Conservation (phyloP, 2,888 invertebrate species). For the Dicranocentrus wangi region DNA sequence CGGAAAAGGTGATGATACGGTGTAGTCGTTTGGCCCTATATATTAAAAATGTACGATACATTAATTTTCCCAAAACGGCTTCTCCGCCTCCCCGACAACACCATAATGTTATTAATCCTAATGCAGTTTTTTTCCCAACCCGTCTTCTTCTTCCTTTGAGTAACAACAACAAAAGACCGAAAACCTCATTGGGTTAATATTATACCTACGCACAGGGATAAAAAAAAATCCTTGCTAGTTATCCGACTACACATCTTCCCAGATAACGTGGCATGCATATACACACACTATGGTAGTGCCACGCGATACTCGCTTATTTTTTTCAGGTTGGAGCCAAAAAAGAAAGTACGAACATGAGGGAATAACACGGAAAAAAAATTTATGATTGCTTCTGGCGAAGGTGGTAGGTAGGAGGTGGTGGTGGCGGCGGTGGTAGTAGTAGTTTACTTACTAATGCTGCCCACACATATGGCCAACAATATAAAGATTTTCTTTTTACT, state of each 20-base stretch:
- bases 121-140: constrained; percentile 42
- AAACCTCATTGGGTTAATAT: constrained; percentile 18
- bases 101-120: constrained; percentile 35
- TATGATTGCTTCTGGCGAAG: constrained; percentile 53
- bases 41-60: constrained; percentile 14
- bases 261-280: no score
- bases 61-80: background rate
- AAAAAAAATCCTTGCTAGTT: constrained; percentile 30
- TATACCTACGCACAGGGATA: background rate
- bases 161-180: constrained; percentile 30
- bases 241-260: constrained; percentile 30
- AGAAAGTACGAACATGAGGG: no score
- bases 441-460: constrained; percentile 27
- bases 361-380: constrained; percentile 45
- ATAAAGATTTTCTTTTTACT: no score
- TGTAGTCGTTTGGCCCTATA: background rate
- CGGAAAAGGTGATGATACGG: no score
- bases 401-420: no score
- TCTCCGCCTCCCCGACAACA: background rate
- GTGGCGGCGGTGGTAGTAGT: no score
- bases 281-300: no score
- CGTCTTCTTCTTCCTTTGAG: constrained; percentile 27
- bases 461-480: constrained; percentile 30
- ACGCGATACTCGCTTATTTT: constrained; percentile 45
- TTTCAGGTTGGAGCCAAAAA: constrained; percentile 39